A percentile compares a stretch with the other conserved stretches of the same genome.
These are phyloP conservation scores for Melanaphis sacchari DNA, from an alignment of 1,140 invertebrate genomes.

Conservation along the genomic window DNA sequence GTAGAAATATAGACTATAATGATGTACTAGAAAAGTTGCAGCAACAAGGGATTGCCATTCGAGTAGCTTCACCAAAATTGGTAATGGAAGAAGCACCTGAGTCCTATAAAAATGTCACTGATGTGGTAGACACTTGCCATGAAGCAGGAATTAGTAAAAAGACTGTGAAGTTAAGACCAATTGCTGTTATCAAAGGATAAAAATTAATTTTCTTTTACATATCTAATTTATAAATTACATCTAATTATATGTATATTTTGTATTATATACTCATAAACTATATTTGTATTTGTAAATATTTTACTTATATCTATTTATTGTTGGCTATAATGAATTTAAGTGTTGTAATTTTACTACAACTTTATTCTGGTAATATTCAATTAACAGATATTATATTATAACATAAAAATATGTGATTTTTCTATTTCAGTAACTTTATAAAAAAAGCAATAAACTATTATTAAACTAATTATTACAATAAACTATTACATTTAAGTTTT, in stretches of 20 bases:
- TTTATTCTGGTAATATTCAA: too few species aligned
- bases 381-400: too few species aligned
- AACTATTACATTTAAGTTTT: too few species aligned
- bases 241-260: conserved; percentile 13
- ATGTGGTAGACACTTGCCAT: conserved; percentile 99
- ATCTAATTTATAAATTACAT: not conserved
- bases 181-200: conserved; percentile 98
- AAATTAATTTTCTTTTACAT: not conserved
- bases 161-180: conserved; percentile 95
- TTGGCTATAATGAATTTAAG: too few species aligned
- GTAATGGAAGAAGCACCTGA: conserved; percentile 99
- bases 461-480: too few species aligned
- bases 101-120: conserved; percentile 99
- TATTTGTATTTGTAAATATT: not conserved
- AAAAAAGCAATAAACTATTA: too few species aligned
- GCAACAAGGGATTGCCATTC: conserved; percentile 92
- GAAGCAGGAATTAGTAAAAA: conserved; percentile 97
- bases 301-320: not conserved
- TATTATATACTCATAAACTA: not conserved
- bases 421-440: too few species aligned
- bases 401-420: too few species aligned
- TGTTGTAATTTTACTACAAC: too few species aligned
- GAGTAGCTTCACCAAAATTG: conserved; percentile 98
- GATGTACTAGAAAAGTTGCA: conserved; percentile 88
- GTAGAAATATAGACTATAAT: conserved; percentile 93